Percentiles rank a stretch among this genome's conserved stretches.
Conservation (phyloP, 2,113 vertebrate genomes). For the Oreochromis niloticus region DNA sequence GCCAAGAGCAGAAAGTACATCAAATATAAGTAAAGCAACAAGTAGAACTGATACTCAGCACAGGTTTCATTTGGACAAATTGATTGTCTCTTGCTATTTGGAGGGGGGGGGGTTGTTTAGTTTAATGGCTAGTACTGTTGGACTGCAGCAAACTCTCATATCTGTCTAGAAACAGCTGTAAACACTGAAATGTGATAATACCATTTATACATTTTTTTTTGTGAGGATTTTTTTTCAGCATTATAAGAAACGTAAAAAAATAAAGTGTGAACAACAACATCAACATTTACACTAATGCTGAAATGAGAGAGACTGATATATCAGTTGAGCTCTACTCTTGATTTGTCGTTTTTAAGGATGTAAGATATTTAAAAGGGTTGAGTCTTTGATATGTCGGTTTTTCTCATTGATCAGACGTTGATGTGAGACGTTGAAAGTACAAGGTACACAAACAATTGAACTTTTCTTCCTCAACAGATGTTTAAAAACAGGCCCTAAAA, state of each 20-base stretch:
- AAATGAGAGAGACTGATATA: neutral
- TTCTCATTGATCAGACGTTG: accelerated
- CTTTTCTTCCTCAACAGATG: neutral
- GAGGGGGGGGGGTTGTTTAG: accelerated
- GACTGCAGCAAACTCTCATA: neutral
- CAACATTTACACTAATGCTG: neutral
- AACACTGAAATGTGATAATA: neutral
- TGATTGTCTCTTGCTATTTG: no score
- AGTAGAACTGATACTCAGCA: no score
- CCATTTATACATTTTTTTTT: neutral
- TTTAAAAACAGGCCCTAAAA: neutral
- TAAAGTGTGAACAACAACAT: neutral
- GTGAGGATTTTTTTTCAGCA: neutral
- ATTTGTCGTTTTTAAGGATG: neutral
- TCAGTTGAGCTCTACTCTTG: neutral
- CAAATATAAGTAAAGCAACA: no score
- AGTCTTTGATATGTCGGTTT: neutral
- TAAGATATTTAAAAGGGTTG: neutral
- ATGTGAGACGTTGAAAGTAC: neutral
- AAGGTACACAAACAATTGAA: neutral
- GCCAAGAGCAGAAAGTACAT: no score
- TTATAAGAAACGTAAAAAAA: neutral
- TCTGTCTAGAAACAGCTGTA: neutral
- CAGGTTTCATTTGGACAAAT: no score
- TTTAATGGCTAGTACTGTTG: neutral